Evolutionary conservation across 2,113 vertebrate genomes (phyloP).

Genomic region (Melanerpes aurifrons): DNA sequence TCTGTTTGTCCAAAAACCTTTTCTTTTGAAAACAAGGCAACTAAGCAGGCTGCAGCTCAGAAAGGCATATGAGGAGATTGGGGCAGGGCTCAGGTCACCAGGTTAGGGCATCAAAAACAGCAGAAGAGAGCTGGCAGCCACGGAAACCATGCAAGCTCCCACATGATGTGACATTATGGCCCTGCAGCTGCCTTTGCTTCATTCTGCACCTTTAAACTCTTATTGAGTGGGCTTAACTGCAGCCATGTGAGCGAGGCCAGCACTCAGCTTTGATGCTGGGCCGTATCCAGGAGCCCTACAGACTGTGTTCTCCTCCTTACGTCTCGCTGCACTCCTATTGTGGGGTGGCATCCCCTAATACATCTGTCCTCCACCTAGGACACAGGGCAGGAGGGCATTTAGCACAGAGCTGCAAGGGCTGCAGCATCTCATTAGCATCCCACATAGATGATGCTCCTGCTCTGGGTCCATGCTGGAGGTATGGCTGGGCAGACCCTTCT

Average conservation of each 20-base stretch:
- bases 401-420: not conserved
- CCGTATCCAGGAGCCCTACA: accelerated
- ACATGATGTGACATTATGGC: not conserved
- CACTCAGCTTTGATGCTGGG: not conserved
- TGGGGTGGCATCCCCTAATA: not conserved
- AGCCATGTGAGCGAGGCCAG: not conserved
- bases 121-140: not conserved
- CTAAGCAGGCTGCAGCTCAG: not conserved
- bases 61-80: not conserved
- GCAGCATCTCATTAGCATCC: not conserved
- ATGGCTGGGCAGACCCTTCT: not conserved
- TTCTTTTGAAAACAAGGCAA: not conserved
- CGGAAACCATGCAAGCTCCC: accelerated
- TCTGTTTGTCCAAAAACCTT: not conserved
- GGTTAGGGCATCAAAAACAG: conserved; percentile 32
- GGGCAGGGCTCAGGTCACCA: conserved; percentile 27
- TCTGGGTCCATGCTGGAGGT: not conserved
- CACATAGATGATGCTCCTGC: accelerated
- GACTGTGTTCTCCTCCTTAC: accelerated
- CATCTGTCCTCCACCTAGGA: not conserved
- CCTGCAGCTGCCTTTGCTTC: not conserved
- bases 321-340: not conserved
- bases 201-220: conserved; percentile 22
- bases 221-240: conserved; percentile 1
- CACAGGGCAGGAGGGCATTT: accelerated